Evolutionary conservation across 1,140 invertebrate genomes (phyloP).

Genomic region (Drosophila navojoa): DNA sequence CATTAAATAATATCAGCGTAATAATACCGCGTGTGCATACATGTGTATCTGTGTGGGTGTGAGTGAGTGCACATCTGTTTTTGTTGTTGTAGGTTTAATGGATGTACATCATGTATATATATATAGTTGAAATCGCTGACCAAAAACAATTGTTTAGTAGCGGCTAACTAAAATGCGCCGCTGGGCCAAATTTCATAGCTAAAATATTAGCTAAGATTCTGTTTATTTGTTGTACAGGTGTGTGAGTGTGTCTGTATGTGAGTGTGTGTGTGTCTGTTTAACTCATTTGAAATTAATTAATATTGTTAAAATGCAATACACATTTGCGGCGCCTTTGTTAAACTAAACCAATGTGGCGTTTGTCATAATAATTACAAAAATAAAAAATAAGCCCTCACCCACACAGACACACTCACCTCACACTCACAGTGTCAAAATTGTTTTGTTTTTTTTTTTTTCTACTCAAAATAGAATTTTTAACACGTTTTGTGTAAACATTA

Average conservation of each 20-base stretch:
- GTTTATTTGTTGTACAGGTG: constrained; percentile 19
- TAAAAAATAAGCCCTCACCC: neutral
- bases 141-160: constrained; percentile 62
- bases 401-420: neutral
- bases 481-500: constrained; percentile 45
- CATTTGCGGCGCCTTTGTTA: constrained; percentile 70
- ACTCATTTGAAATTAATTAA: constrained; percentile 73
- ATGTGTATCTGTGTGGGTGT: neutral
- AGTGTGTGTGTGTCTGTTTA: constrained; percentile 14
- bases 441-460: too few species aligned
- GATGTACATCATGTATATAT: too few species aligned
- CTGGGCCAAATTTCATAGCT: constrained; percentile 41
- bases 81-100: neutral
- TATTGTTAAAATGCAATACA: constrained; percentile 69
- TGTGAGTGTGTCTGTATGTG: too few species aligned
- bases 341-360: constrained; percentile 11
- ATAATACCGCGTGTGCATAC: constrained; percentile 8
- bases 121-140: constrained; percentile 35
- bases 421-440: neutral
- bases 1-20: constrained; percentile 50
- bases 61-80: constrained; percentile 1
- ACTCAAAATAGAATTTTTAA: neutral
- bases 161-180: constrained; percentile 65
- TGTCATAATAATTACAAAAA: constrained; percentile 47
- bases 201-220: constrained; percentile 58